phyloP scores from a whole-genome alignment of 2,797 vertebrate genomes.

The Varecia variegata region DNA sequence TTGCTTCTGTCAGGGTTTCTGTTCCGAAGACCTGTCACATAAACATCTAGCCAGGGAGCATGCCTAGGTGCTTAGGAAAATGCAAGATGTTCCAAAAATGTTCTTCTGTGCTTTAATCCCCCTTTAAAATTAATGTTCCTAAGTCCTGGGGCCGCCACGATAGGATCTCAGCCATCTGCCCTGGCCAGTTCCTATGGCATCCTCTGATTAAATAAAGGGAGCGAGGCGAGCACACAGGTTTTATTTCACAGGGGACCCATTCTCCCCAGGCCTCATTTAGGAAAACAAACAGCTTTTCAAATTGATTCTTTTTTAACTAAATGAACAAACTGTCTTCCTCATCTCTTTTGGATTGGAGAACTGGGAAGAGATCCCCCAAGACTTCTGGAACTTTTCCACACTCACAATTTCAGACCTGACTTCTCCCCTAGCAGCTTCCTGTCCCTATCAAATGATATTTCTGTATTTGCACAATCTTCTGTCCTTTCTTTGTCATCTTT shows the following conservation, averaged over 20 bases:
- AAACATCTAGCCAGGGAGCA: constrained; percentile 40
- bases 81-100: constrained; percentile 69
- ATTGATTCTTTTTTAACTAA: neutral
- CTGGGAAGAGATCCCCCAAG: neutral
- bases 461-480: neutral
- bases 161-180: constrained; percentile 78
- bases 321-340: neutral
- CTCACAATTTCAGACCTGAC: neutral
- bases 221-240: neutral
- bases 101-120: constrained; percentile 73
- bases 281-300: neutral
- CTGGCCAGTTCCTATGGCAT: constrained; percentile 54
- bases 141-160: constrained; percentile 51
- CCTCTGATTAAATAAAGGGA: constrained; percentile 56
- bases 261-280: neutral
- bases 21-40: constrained; percentile 44
- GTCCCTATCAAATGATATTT: neutral
- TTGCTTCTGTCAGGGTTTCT: constrained; percentile 24
- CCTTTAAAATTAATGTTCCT: constrained; percentile 75
- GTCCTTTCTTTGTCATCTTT: neutral
- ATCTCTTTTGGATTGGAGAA: neutral
- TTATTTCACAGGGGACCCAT: neutral
- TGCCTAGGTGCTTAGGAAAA: constrained; percentile 71
- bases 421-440: neutral
- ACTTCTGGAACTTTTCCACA: neutral